phyloP scores from a whole-genome alignment of 2,888 invertebrate genomes.

The Tinea trinotella region DNA sequence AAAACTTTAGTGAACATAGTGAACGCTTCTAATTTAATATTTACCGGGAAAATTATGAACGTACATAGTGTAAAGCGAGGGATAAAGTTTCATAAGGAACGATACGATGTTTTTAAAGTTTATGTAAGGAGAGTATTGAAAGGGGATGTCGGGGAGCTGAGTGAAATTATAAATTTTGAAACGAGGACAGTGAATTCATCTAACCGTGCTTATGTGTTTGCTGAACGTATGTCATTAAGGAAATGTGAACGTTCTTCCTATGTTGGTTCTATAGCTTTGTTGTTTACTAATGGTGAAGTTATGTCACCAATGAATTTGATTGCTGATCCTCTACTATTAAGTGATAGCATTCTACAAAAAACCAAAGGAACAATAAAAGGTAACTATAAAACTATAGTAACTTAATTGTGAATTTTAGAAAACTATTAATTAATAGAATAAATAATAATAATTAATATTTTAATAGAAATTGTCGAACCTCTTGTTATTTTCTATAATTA shows the following conservation, averaged over 20 bases:
- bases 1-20: slow-evolving; percentile 4
- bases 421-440: too few relatives aligned
- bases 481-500: too few relatives aligned
- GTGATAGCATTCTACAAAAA: slow-evolving; percentile 50
- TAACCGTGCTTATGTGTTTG: slow-evolving; percentile 51
- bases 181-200: slow-evolving; percentile 55
- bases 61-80: slow-evolving; percentile 41
- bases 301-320: slow-evolving; percentile 48
- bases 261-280: slow-evolving; percentile 45
- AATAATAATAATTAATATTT: too few relatives aligned
- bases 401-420: too few relatives aligned
- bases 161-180: slow-evolving; percentile 60
- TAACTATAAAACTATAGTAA: too few relatives aligned
- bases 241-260: slow-evolving; percentile 32
- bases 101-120: slow-evolving; percentile 52
- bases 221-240: slow-evolving; percentile 41
- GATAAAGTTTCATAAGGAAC: slow-evolving; percentile 37
- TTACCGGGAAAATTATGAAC: slow-evolving; percentile 64
- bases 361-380: slow-evolving; percentile 64
- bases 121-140: slow-evolving; percentile 59
- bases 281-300: slow-evolving; percentile 44
- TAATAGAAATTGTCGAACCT: too few relatives aligned
- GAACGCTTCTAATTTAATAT: slow-evolving; percentile 56
- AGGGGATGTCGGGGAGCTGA: slow-evolving; percentile 54
- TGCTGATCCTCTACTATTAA: slow-evolving; percentile 58